Base-by-base conservation (phyloP, 1,140 invertebrate genomes). In the Cyclargus thomasi region DNA sequence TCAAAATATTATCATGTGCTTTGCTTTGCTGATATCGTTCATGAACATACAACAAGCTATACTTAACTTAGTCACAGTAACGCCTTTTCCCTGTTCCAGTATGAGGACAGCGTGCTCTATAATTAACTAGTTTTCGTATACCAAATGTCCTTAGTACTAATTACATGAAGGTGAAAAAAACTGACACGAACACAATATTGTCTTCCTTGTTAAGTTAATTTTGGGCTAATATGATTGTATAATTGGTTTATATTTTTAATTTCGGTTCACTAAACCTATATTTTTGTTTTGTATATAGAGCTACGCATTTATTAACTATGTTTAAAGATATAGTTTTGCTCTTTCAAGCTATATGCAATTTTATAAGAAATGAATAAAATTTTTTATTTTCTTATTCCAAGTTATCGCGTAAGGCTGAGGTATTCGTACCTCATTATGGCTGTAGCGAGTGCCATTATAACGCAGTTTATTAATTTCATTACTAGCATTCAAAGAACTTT, bases 391-490 rank as follows among this genome's bases (percentile, higher is more conserved):
- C 39, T 47, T 16, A 47, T 47, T 47, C 39, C 39, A 47, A 47
- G 39, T 11, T 47, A 47, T 47, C 39, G 39, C 39, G 39, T 47
- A 47, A 47, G 39, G 11, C 39, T 47, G 11, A 47, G 39, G 39
- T 47, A 16, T 47, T 47, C 29, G 29, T 29, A 29, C 29, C 39
- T 47, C 39, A 47, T 47, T 47, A 47, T 47, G 14, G 39, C 39
- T 47, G 39, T 47, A 47, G 39, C 39, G 39, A 47, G 39, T 47
- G 3, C 39, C 39, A 47, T 47, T 47, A 47, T 47, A 47, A 47
- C 39, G 39, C 39, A 16, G 39, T 47, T 47, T 47, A 47, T 47
- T 47, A 47, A 47, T 47, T 47, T 47, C 39, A 47, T 47, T 47
- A 47, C 39, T 47, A 8, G 10, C 39, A 2, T 1, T 3, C 14